Percentiles rank a stretch among this genome's conserved stretches.
phyloP scores from a whole-genome alignment of 2,113 vertebrate species.

The Menura novaehollandiae region DNA sequence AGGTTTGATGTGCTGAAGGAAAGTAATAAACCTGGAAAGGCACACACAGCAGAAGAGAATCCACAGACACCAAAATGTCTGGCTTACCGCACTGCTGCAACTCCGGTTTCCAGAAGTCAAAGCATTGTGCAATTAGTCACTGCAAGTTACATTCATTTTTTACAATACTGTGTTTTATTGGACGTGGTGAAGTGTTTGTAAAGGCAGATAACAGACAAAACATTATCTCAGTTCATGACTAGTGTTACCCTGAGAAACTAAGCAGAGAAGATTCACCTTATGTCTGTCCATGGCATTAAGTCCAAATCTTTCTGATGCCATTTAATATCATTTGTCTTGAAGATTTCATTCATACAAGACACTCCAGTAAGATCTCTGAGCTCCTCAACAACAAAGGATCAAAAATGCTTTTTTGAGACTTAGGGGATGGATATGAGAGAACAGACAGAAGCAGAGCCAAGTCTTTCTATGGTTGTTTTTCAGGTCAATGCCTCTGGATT shows the following conservation, averaged over 20 bases:
- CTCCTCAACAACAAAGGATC: background rate
- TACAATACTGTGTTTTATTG: background rate
- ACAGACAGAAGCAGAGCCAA: background rate
- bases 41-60: background rate
- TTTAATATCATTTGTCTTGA: background rate
- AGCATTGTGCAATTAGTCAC: background rate
- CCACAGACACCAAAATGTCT: background rate
- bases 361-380: background rate
- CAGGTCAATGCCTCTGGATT: background rate
- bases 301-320: background rate
- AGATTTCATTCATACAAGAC: background rate
- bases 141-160: background rate
- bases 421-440: fast-evolving
- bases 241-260: background rate
- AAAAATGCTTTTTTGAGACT: background rate
- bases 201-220: background rate
- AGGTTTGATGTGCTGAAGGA: background rate
- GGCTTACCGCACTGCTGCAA: background rate
- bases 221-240: background rate
- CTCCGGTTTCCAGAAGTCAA: background rate
- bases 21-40: background rate
- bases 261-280: fast-evolving
- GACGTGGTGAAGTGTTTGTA: background rate
- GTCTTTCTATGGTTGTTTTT: background rate
- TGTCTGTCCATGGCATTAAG: background rate